A percentile compares a stretch with the other conserved stretches of the same genome.
Evolutionary conservation across 2,888 invertebrate genomes (phyloP).

Genomic region (Glomeris marginata): DNA sequence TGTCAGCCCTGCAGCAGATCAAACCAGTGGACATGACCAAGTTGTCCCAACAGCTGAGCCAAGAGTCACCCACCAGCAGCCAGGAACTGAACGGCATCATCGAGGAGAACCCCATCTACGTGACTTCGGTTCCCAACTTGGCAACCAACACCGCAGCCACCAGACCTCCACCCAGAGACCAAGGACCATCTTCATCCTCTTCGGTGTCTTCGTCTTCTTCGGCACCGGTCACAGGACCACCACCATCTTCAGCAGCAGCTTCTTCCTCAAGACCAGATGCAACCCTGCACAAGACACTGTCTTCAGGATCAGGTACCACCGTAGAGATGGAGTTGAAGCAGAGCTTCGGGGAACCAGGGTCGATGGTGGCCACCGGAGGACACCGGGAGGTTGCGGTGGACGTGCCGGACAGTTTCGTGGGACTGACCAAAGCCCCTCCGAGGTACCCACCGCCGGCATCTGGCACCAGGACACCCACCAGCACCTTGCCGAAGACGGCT

Average conservation of each 20-base stretch:
- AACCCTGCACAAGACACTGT: no score
- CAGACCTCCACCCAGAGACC: not conserved
- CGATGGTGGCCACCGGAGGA: slow-evolving; percentile 36
- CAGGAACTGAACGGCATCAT: slow-evolving; percentile 62
- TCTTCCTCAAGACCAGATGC: not conserved
- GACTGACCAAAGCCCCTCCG: slow-evolving; percentile 77
- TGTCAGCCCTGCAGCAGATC: slow-evolving; percentile 82
- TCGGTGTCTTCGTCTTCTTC: slow-evolving; percentile 1
- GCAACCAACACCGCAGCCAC: slow-evolving; percentile 18
- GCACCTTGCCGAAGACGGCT: slow-evolving; percentile 20
- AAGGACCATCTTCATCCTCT: slow-evolving; percentile 3
- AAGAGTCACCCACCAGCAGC: slow-evolving; percentile 34
- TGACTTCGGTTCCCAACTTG: slow-evolving; percentile 45
- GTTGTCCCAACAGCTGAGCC: slow-evolving; percentile 64
- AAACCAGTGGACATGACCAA: slow-evolving; percentile 87
- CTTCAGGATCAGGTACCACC: not conserved
- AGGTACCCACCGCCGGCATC: slow-evolving; percentile 40
- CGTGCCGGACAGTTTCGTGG: slow-evolving; percentile 87
- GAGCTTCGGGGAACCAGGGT: slow-evolving; percentile 10
- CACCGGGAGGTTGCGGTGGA: slow-evolving; percentile 99
- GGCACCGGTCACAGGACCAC: not conserved
- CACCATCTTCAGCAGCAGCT: not conserved
- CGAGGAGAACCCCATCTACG: slow-evolving; percentile 66
- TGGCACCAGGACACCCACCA: slow-evolving; percentile 24
- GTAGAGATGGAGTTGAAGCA: slow-evolving; percentile 19